Evolutionary conservation across 2,888 invertebrate genomes (phyloP).

Genomic region (Drosophila antonietae): DNA sequence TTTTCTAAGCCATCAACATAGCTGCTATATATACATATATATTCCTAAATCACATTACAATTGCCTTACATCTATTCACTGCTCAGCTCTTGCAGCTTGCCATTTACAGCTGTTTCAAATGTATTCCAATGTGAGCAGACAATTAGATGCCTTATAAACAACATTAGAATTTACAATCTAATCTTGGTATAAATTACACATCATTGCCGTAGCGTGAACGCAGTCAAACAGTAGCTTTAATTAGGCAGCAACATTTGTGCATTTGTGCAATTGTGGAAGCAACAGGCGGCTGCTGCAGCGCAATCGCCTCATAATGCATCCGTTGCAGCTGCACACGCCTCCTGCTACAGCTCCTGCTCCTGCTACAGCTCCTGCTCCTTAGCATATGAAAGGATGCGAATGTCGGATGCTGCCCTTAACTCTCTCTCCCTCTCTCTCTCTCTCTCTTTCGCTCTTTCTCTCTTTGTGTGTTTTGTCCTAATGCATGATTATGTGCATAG

Average conservation of each 20-base stretch:
- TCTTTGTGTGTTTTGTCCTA: slow-evolving; percentile 44
- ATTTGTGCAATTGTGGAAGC: slow-evolving; percentile 41
- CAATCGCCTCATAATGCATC: slow-evolving; percentile 69
- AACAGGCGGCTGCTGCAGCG: slow-evolving; percentile 63
- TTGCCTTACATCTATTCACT: background rate
- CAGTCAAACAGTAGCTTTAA: slow-evolving; percentile 35
- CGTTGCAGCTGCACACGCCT: slow-evolving; percentile 39
- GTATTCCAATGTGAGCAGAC: background rate
- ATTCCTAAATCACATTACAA: background rate
- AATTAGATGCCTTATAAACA: slow-evolving; percentile 3
- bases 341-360: background rate
- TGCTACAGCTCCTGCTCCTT: slow-evolving; percentile 7
- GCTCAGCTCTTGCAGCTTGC: background rate
- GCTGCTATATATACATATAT: background rate
- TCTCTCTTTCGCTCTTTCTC: slow-evolving; percentile 9
- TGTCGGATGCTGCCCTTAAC: slow-evolving; percentile 28
- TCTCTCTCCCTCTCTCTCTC: slow-evolving; percentile 5
- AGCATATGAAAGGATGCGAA: slow-evolving; percentile 49
- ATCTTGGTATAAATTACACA: slow-evolving; percentile 20
- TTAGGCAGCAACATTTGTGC: slow-evolving; percentile 42
- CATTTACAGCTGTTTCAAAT: background rate
- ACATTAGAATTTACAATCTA: slow-evolving; percentile 12
- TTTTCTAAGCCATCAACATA: background rate
- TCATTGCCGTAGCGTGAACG: slow-evolving; percentile 14
- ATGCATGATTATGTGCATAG: slow-evolving; percentile 72